Evolutionary conservation across 2,888 invertebrate species (phyloP).

Genomic region (Antitype chi): DNA sequence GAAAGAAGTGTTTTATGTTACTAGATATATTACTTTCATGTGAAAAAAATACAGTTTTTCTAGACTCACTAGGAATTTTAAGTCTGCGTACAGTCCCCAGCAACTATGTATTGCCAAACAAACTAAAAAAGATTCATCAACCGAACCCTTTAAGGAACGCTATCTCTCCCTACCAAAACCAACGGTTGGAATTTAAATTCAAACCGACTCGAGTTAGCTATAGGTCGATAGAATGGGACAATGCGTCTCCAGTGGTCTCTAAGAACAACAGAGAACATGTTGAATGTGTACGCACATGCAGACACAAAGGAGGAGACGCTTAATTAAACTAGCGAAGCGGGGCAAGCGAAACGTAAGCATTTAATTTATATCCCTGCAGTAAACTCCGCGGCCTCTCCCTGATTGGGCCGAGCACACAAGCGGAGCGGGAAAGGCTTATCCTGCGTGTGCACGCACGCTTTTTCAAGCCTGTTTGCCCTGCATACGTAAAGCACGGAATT

Average conservation of each 20-base stretch:
- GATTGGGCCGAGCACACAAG: slow-evolving; percentile 73
- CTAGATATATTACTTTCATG: background rate
- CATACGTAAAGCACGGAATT: background rate
- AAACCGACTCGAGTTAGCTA: slow-evolving; percentile 53
- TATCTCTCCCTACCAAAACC: slow-evolving; percentile 59
- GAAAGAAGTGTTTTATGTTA: background rate
- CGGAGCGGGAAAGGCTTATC: slow-evolving; percentile 66
- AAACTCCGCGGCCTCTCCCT: slow-evolving; percentile 87
- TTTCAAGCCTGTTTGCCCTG: background rate
- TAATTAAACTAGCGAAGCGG: slow-evolving; percentile 90
- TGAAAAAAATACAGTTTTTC: background rate
- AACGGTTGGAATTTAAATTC: slow-evolving; percentile 66
- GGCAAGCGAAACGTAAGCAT: slow-evolving; percentile 90
- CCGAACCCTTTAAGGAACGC: slow-evolving; percentile 60
- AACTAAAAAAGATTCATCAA: slow-evolving; percentile 50
- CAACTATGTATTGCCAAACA: slow-evolving; percentile 23
- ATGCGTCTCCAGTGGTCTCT: slow-evolving; percentile 76
- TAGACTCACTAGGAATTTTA: background rate
- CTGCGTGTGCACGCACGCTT: slow-evolving; percentile 22
- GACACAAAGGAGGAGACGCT: slow-evolving; percentile 87
- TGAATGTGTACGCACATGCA: slow-evolving; percentile 88
- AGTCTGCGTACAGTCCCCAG: background rate
- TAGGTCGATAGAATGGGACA: slow-evolving; percentile 66
- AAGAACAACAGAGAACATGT: slow-evolving; percentile 83
- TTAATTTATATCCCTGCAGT: slow-evolving; percentile 90